Conservation (phyloP, 1,140 invertebrate species). For the Bombus confusus region DNA sequence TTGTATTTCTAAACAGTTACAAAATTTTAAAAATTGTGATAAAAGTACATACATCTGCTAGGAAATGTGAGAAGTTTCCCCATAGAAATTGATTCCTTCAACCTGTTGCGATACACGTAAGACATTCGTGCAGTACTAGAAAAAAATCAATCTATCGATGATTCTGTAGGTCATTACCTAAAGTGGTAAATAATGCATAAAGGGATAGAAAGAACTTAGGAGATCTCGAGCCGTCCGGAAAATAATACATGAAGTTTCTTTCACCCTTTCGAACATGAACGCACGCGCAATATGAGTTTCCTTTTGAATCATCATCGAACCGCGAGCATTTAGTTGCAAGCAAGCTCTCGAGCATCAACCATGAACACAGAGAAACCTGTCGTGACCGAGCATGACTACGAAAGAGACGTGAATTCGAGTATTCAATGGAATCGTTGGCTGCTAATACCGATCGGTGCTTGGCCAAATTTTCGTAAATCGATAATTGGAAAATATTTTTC, state of each 20-base stretch:
- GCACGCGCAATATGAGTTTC: constrained; percentile 7
- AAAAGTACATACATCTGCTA: neutral
- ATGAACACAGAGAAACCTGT: neutral
- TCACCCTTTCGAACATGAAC: neutral
- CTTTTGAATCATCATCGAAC: neutral
- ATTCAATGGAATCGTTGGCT: constrained; percentile 41
- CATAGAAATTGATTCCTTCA: neutral
- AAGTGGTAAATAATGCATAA: neutral
- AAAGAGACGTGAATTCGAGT: constrained; percentile 6
- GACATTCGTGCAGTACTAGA: neutral
- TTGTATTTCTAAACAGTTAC: too few relatives aligned
- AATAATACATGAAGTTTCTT: neutral
- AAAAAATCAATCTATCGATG: constrained; percentile 20
- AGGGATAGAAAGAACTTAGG: neutral
- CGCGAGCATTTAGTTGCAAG: neutral
- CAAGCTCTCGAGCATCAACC: neutral
- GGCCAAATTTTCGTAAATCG: neutral
- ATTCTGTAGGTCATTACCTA: neutral
- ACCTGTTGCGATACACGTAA: neutral
- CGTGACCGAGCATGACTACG: constrained; percentile 3
- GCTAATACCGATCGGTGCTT: constrained; percentile 48
- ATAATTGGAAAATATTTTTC: neutral
- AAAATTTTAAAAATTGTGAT: neutral
- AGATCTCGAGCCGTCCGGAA: neutral
- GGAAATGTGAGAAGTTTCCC: neutral